Conservation (phyloP, 2,888 invertebrate species). For the Cenopis cana region DNA sequence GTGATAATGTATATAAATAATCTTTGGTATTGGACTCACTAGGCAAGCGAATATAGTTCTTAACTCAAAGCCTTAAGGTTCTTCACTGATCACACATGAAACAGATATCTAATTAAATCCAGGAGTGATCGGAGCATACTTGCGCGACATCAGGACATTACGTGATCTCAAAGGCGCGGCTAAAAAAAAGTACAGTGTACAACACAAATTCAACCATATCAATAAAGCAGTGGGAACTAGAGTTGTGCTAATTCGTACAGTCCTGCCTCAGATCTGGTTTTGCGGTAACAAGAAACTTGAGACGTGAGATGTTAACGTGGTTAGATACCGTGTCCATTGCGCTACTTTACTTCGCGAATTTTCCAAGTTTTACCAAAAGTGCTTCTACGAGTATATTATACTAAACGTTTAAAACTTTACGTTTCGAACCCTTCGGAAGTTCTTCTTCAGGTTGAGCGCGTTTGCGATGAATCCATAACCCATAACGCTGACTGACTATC, state of each 20-base stretch:
- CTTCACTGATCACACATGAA: too few species aligned
- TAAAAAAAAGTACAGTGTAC: constrained; percentile 36
- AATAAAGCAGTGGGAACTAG: constrained; percentile 14
- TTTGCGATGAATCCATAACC: too few species aligned
- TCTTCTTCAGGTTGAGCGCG: too few species aligned
- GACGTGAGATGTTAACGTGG: constrained; percentile 60
- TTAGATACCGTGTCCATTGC: constrained; percentile 41
- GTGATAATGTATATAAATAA: constrained; percentile 22
- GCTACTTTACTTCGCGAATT: constrained; percentile 12
- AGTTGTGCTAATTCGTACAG: constrained; percentile 30
- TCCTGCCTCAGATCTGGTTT: constrained; percentile 53
- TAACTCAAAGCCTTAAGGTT: background rate
- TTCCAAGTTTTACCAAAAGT: background rate
- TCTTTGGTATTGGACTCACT: background rate
- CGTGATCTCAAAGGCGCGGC: constrained; percentile 24
- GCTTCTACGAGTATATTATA: too few species aligned
- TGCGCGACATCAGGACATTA: constrained; percentile 35
- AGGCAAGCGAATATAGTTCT: constrained; percentile 5
- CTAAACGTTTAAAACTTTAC: too few species aligned
- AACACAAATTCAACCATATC: constrained; percentile 24
- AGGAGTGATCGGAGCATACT: constrained; percentile 21
- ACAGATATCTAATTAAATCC: constrained; percentile 33
- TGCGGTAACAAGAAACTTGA: constrained; percentile 61
- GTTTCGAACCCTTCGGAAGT: too few species aligned
- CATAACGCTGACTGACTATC: too few species aligned